Evolutionary conservation across 1,140 invertebrate species (phyloP), one percentile per base, ranked within the genome.

Genomic region (Leptinotarsa texana): DNA sequence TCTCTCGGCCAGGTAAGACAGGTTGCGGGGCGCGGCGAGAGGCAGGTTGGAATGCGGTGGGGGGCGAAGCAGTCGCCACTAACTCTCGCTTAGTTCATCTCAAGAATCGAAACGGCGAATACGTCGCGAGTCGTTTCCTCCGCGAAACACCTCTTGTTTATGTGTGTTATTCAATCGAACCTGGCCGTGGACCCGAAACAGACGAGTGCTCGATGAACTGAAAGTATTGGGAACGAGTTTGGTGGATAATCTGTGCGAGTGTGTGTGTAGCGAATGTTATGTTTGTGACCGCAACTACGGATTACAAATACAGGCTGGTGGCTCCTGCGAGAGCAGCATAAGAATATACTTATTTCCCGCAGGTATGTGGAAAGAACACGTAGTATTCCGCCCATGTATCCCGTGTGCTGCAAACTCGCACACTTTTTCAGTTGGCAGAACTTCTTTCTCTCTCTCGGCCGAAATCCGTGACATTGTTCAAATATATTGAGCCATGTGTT

Each of bases 1-100:
- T 79, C 75, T 49, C 57, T 48, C 75, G 74, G 68, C 68, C 78
- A 67, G 74, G 62, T 75, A 78, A 73, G 79, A 78, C 79, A 81
- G 78, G 79, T 79, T 78, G 72, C 74, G 65, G 73, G 67, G 51
- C 42, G 63, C 73, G 65, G 24, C 47, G 76, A 76, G 81, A 79
- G 78, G 78, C 80, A 74, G 78, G 74, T 80, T 80, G 83, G 83
- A 83, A 84, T 83, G 83, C 82, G 78, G 81, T 79, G 82, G 81
- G 82, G 83, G 82, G 81, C 80, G 81, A 75, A 75, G 79, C 79
- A 80, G 69, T 75, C 77, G 78, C 80, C 78, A 75, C 77, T 79
- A 74, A 78, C 79, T 81, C 79, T 79, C 77, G 75, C 74, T 81
- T 75, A 83, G 82, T 83, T 77, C 81, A 82, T 80, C 80, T 82